Base-by-base conservation (phyloP, 2,888 invertebrate genomes). In the Metopia argyrocephala region DNA sequence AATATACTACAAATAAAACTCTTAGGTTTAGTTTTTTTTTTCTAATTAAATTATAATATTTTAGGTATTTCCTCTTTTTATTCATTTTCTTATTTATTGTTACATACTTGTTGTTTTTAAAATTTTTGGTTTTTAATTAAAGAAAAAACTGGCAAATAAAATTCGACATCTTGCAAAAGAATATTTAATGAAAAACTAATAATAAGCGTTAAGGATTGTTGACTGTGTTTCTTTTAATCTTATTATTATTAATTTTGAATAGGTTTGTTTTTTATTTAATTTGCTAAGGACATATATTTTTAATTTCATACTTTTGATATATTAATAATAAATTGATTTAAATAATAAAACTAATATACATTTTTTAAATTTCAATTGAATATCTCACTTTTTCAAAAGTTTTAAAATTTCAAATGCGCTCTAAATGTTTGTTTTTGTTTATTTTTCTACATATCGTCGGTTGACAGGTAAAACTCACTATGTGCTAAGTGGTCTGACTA, bases 221-320 rank as follows among this genome's bases (percentile, higher is more conserved):
- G 28, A 27, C 28, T 57, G 4, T 46, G 45, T 57, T 74, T 28
- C n/a, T 45, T 74, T 52, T 65, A 15, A 31, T 64, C 15, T 57
- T 45, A 25, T 1, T 28, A 45, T 54, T 27, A 59, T 57, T 20
- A 27, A 27, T 71, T 20, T 71, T 18, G 23, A 61, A 38, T 73
- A 21, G 46, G 31, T 64, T 48, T 57, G 27, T 21, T 25, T 54
- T 38, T 57, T 20, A 57, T 68, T 81, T 61, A 81, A 78, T 78
- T 81, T 74, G 78, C 81, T 81, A 81, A 81, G 78, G 74, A 81
- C 81, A 81, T 78, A 78, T 78, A 31, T 74, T 65, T 70, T 65
- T 65, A 76, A 54, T 79, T 82, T 66, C 64, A 48, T 65, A 76
- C 78, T 74, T 79, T 76, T 76, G 20, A 70, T 74, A 78, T 70